phyloP scores from a whole-genome alignment of 2,113 vertebrate species.

The Ciconia maguari region DNA sequence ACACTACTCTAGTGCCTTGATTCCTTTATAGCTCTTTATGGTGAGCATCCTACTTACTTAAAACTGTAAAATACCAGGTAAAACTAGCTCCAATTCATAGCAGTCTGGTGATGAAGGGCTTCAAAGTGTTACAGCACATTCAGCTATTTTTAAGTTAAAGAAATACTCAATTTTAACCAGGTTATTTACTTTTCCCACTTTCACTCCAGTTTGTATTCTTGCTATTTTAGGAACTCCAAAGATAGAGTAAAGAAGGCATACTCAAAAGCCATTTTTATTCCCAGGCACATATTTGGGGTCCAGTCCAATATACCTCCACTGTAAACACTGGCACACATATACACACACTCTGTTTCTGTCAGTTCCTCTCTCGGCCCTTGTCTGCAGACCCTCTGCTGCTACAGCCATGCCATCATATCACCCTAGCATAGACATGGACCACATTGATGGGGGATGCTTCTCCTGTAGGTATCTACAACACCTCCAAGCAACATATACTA shows the following conservation, averaged over 20 bases:
- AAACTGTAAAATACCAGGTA: background rate
- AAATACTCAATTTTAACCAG: background rate
- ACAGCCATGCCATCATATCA: background rate
- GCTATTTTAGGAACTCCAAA: background rate
- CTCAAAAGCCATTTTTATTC: background rate
- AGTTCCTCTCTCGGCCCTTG: background rate
- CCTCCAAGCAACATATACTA: background rate
- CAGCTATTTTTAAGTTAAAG: background rate
- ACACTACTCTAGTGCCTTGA: background rate
- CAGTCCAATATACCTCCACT: background rate
- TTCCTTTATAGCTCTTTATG: background rate
- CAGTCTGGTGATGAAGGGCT: background rate
- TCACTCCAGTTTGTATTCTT: background rate
- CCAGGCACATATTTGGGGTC: background rate
- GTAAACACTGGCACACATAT: background rate
- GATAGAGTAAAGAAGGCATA: background rate
- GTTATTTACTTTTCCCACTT: background rate
- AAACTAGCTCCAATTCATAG: background rate
- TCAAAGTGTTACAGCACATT: background rate
- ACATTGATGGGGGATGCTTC: background rate
- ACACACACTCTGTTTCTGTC: background rate
- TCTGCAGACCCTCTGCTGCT: background rate
- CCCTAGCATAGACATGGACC: rapidly evolving
- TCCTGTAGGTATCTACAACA: background rate
- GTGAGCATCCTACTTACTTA: background rate